Evolutionary conservation across 1,140 invertebrate genomes (phyloP).

Genomic region (Papilio machaon): DNA sequence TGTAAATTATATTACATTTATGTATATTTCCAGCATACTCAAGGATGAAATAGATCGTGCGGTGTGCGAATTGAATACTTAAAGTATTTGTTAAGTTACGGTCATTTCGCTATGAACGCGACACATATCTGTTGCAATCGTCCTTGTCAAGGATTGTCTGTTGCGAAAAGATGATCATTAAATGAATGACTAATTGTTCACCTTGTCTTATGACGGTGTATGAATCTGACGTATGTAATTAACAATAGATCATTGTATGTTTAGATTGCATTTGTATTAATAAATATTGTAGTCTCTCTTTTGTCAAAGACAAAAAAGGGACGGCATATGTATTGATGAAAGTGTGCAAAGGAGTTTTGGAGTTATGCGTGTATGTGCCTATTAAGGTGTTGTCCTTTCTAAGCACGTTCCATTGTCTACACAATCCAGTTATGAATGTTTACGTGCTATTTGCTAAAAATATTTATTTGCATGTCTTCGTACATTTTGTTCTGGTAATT

Average conservation of each 20-base stretch:
- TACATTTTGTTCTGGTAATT: background rate
- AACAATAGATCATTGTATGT: conserved; percentile 9
- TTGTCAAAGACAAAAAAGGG: too few species aligned
- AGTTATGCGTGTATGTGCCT: background rate
- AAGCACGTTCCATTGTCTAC: background rate
- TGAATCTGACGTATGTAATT: background rate
- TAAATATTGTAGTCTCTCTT: too few species aligned
- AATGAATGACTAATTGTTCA: conserved; percentile 49
- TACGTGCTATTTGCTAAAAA: background rate
- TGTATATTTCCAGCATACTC: conserved; percentile 16
- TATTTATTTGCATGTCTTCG: background rate
- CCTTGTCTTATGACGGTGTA: conserved; percentile 49
- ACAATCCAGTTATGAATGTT: background rate
- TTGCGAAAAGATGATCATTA: conserved; percentile 51
- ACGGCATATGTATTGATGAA: background rate
- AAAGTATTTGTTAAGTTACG: conserved; percentile 6
- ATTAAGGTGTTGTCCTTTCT: background rate
- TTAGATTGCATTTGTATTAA: too few species aligned
- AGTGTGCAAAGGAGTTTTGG: background rate
- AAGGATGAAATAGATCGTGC: conserved; percentile 35
- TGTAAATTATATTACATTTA: conserved; percentile 9
- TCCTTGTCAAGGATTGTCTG: conserved; percentile 54
- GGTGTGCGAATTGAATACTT: conserved; percentile 22
- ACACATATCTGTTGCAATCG: conserved; percentile 42
- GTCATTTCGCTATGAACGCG: conserved; percentile 28